These are phyloP conservation scores for Diplazon laetatorius DNA, from an alignment of 2,888 invertebrate species.

Conservation along the genomic window DNA sequence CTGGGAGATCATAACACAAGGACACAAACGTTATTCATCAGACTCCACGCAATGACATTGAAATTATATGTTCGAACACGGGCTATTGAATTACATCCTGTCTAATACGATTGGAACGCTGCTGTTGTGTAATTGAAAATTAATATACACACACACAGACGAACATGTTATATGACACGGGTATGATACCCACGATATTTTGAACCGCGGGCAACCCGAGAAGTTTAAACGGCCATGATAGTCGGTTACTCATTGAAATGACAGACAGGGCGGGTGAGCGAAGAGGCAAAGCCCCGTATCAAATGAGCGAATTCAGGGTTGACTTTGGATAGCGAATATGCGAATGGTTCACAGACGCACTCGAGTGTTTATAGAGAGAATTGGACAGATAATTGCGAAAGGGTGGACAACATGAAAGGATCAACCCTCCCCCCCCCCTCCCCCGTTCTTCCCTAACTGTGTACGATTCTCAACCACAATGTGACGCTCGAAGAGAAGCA, in stretches of 20 bases:
- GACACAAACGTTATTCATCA: slow-evolving; percentile 7
- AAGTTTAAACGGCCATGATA: neutral
- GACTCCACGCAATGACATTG: slow-evolving; percentile 14
- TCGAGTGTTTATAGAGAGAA: slow-evolving; percentile 36
- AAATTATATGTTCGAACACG: slow-evolving; percentile 2
- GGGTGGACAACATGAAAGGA: slow-evolving; percentile 53
- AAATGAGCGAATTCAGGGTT: slow-evolving; percentile 45
- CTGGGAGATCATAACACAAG: slow-evolving; percentile 12
- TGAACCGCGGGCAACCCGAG: slow-evolving; percentile 8
- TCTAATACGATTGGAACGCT: neutral
- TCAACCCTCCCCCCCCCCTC: neutral
- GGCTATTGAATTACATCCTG: slow-evolving; percentile 12
- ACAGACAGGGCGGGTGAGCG: neutral
- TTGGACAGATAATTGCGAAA: slow-evolving; percentile 50
- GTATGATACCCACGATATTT: slow-evolving; percentile 1
- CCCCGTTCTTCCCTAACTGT: neutral
- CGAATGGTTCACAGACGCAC: slow-evolving; percentile 18
- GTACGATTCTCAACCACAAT: slow-evolving; percentile 14
- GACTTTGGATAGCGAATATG: slow-evolving; percentile 15
- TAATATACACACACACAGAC: neutral
- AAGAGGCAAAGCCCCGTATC: slow-evolving; percentile 42
- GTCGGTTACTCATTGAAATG: neutral
- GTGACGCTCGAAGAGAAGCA: slow-evolving; percentile 47
- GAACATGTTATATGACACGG: too few relatives aligned
- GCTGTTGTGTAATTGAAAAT: slow-evolving; percentile 29